Evolutionary conservation across 1,140 invertebrate species (phyloP).

Genomic region (Tribolium madens): DNA sequence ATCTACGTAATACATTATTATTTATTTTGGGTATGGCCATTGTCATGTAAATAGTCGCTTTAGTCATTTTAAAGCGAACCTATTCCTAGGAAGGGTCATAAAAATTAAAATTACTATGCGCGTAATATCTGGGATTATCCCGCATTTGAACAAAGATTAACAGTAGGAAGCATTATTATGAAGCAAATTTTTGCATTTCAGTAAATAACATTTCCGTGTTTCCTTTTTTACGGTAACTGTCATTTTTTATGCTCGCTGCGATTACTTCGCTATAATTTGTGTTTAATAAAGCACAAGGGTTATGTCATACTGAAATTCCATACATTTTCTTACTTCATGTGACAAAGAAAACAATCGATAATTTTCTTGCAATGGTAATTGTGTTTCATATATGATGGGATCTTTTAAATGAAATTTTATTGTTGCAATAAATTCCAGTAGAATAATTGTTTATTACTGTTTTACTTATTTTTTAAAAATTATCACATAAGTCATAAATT

Average conservation of each 20-base stretch:
- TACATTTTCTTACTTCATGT: background rate
- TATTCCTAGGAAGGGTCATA: background rate
- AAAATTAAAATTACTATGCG: background rate
- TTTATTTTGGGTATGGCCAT: background rate
- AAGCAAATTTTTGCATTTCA: background rate
- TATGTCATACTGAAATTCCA: background rate
- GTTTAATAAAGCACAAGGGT: background rate
- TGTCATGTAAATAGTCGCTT: background rate
- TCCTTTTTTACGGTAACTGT: background rate
- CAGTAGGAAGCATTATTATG: background rate
- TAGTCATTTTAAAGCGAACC: background rate
- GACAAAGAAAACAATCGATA: background rate
- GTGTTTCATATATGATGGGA: background rate
- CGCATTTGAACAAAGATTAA: background rate
- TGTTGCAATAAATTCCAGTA: background rate
- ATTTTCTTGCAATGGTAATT: background rate
- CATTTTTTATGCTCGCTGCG: background rate
- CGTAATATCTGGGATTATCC: background rate
- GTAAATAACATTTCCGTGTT: background rate
- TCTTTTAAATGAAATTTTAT: background rate
- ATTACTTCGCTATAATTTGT: background rate
- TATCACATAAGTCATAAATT: background rate
- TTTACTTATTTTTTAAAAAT: background rate
- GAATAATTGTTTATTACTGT: background rate
- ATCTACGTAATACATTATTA: background rate